These are phyloP conservation scores for Clistopyga incitator DNA, from an alignment of 2,888 invertebrate species.

Conservation along the genomic window DNA sequence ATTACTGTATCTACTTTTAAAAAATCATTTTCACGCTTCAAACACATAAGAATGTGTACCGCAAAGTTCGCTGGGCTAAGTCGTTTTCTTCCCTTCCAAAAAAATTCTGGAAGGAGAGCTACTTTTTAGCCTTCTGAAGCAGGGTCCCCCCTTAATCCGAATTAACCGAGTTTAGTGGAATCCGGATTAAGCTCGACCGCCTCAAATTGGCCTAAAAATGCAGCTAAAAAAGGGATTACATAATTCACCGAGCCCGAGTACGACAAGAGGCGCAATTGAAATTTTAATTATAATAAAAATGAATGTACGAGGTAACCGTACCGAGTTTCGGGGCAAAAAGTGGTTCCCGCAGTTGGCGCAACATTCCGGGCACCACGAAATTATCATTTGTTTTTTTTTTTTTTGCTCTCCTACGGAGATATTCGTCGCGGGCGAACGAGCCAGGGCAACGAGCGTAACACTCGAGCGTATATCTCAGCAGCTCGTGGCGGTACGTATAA, in stretches of 20 bases:
- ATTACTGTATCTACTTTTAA: too few relatives aligned
- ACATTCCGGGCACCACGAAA: conserved; percentile 27
- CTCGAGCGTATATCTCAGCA: conserved; percentile 12
- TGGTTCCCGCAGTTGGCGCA: conserved; percentile 9
- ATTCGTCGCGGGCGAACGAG: conserved; percentile 46
- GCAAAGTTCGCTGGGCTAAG: too few relatives aligned
- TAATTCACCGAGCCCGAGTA: background rate
- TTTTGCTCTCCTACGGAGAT: conserved; percentile 21
- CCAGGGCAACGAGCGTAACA: conserved; percentile 41
- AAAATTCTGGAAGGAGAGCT: too few relatives aligned
- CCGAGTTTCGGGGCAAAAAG: background rate
- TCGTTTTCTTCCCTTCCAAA: too few relatives aligned
- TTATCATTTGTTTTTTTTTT: conserved; percentile 45
- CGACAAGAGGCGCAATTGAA: background rate
- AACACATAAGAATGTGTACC: too few relatives aligned
- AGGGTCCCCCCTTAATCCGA: too few relatives aligned
- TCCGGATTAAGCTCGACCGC: background rate
- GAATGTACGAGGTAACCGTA: background rate
- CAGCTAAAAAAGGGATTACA: background rate
- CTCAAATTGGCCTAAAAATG: conserved; percentile 22
- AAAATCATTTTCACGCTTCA: too few relatives aligned
- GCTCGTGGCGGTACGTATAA: background rate
- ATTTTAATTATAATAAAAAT: background rate
- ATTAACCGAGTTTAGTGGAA: too few relatives aligned
- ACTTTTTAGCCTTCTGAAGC: too few relatives aligned